phyloP scores from a whole-genome alignment of 2,888 invertebrate genomes.

The Lysandra bellargus region DNA sequence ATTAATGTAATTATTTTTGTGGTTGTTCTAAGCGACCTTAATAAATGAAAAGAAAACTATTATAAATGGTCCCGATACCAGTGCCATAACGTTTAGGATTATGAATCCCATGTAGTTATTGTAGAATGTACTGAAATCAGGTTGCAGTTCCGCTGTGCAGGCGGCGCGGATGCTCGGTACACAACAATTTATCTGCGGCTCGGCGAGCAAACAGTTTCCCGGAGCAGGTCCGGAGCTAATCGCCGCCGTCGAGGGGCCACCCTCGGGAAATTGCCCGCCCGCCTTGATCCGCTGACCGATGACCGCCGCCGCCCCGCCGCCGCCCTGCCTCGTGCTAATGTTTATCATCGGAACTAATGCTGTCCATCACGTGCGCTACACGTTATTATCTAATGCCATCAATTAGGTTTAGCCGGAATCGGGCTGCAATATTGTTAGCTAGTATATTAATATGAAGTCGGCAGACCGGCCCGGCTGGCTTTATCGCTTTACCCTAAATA shows the following conservation, averaged over 20 bases:
- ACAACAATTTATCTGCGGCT: slow-evolving; percentile 37
- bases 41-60: too few species aligned
- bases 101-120: background rate
- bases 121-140: background rate
- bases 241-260: slow-evolving; percentile 36
- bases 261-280: slow-evolving; percentile 43
- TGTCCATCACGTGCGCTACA: slow-evolving; percentile 25
- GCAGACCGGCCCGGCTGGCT: background rate
- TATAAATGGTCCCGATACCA: too few species aligned
- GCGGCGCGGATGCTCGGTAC: slow-evolving; percentile 30
- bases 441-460: slow-evolving; percentile 8
- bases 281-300: slow-evolving; percentile 44
- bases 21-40: too few species aligned
- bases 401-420: slow-evolving; percentile 1
- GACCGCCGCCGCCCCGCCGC: slow-evolving; percentile 40
- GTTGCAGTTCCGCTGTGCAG: background rate
- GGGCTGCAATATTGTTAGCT: background rate
- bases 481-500: background rate
- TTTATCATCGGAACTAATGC: slow-evolving; percentile 35
- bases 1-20: too few species aligned
- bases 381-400: slow-evolving; percentile 13
- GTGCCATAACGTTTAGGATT: background rate
- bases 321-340: slow-evolving; percentile 40
- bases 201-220: slow-evolving; percentile 37
- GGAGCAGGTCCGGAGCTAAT: slow-evolving; percentile 38